Evolutionary conservation across 1,140 invertebrate species (phyloP), one percentile per base, ranked within the genome.

Genomic region (Chionoecetes opilio): DNA sequence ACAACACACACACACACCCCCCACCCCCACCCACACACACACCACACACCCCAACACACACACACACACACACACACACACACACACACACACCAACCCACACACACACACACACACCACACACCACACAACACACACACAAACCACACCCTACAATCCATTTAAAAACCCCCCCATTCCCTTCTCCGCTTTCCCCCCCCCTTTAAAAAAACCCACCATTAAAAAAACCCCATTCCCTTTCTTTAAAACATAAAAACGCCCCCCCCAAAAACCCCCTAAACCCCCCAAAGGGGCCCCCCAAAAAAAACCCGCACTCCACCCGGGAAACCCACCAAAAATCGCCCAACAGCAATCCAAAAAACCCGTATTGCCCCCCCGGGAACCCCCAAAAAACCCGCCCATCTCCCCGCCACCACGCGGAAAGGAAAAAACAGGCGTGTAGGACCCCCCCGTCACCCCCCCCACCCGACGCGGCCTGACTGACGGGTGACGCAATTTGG

Each of bases 91-190:
- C 41, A 31, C n/a, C 89, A 91, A 91, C 88, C 46, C 88, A 91
- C 88, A 91, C 88, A 91, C 88, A 91, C 88, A 91, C 88, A 91
- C 88, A 91, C 88, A 91, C 88, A 53, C 37, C 37, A 53, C 89
- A 21, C n/a, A n/a, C 88, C n/a, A 91, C 88, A 41, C 88, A 91
- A n/a, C 88, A 41, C 88, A 91, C 88, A 41, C 88, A 91, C 88
- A 41, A 37, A 90, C 88, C 29, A n/a, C 88, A 90, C 88, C n/a
- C n/a, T n/a, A n/a, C n/a, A n/a, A 38, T 14, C 31, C n/a, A 46
- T 32, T 53, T 29, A 63, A 38, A 46, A 26, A 6, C 38, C 3
- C 89, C 6, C 41, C 3, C 35, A 26, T 17, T 17, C 31, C n/a
- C 31, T 37, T n/a, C 37, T 17, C 17, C 34, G 35, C 87, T 3